Conservation (phyloP, 2,888 invertebrate species). For the Cartodere bifasciata region DNA sequence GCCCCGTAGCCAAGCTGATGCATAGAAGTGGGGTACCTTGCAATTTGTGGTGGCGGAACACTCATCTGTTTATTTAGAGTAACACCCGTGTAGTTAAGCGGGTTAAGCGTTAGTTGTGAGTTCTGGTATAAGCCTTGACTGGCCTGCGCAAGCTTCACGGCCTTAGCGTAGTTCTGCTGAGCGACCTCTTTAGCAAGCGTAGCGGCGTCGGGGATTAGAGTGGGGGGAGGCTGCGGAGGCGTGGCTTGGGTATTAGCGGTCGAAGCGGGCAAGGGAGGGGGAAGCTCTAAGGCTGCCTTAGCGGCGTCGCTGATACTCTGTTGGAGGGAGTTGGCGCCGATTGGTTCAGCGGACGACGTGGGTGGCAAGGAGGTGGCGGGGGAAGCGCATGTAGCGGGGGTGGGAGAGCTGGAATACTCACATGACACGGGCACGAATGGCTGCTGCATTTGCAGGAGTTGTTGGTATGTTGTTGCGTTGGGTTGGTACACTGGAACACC, state of each 20-base stretch:
- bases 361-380: constrained; percentile 24
- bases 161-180: constrained; percentile 71
- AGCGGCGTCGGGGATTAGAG: constrained; percentile 41
- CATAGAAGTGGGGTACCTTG: constrained; percentile 25
- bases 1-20: constrained; percentile 27
- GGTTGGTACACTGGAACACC: constrained; percentile 94
- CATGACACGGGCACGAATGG: constrained; percentile 98
- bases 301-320: constrained; percentile 18
- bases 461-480: constrained; percentile 82
- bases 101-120: constrained; percentile 41
- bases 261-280: constrained; percentile 24
- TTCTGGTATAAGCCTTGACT: constrained; percentile 17
- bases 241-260: constrained; percentile 20
- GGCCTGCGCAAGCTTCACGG: constrained; percentile 44
- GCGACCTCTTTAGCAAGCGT: constrained; percentile 68
- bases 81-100: constrained; percentile 56
- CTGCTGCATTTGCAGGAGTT: constrained; percentile 88
- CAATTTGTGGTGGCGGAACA: constrained; percentile 27
- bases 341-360: constrained; percentile 17
- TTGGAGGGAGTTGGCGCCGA: constrained; percentile 19
- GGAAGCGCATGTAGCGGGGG: constrained; percentile 34
- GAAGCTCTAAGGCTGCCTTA: constrained; percentile 23
- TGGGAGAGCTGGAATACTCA: constrained; percentile 81
- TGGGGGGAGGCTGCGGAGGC: constrained; percentile 12
- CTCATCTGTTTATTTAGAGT: constrained; percentile 50